These are phyloP conservation scores for Drosophila affinis DNA, from an alignment of 2,888 invertebrate species.

Conservation along the genomic window DNA sequence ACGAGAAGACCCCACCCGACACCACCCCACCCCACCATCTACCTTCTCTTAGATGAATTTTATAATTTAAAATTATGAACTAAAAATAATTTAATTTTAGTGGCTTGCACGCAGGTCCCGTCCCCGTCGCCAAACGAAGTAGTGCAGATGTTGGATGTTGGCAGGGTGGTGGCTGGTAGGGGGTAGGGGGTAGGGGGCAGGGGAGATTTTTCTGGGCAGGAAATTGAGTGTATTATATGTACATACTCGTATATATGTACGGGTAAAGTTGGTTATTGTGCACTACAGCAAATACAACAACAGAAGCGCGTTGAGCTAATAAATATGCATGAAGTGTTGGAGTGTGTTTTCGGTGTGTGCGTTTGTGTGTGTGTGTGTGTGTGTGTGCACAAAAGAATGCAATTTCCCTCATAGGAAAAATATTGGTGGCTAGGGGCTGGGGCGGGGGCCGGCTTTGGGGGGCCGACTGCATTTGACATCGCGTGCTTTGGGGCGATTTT, in stretches of 20 bases:
- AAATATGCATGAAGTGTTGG: slow-evolving; percentile 73
- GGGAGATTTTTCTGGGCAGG: slow-evolving; percentile 54
- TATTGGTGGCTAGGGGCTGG: not conserved
- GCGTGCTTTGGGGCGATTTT: slow-evolving; percentile 81
- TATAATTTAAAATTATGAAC: slow-evolving; percentile 77
- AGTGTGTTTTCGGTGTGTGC: slow-evolving; percentile 41
- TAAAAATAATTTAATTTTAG: slow-evolving; percentile 76
- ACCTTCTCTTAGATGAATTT: slow-evolving; percentile 56
- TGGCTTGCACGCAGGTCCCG: slow-evolving; percentile 65
- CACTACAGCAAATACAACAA: slow-evolving; percentile 63
- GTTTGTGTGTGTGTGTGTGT: slow-evolving; percentile 49
- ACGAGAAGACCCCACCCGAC: slow-evolving; percentile 12
- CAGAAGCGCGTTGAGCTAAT: slow-evolving; percentile 73
- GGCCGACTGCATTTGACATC: slow-evolving; percentile 74
- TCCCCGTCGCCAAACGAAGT: slow-evolving; percentile 18
- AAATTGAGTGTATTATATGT: slow-evolving; percentile 71
- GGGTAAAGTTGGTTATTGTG: slow-evolving; percentile 58
- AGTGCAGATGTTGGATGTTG: slow-evolving; percentile 9
- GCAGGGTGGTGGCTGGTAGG: not conserved
- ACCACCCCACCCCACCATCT: slow-evolving; percentile 23
- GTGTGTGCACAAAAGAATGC: slow-evolving; percentile 76
- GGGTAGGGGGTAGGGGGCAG: not conserved
- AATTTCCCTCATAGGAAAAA: slow-evolving; percentile 23
- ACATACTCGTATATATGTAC: slow-evolving; percentile 25
- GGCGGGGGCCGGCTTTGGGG: not conserved